Base-by-base conservation (phyloP, 2,113 vertebrate genomes). In the Sciurus niger region DNA sequence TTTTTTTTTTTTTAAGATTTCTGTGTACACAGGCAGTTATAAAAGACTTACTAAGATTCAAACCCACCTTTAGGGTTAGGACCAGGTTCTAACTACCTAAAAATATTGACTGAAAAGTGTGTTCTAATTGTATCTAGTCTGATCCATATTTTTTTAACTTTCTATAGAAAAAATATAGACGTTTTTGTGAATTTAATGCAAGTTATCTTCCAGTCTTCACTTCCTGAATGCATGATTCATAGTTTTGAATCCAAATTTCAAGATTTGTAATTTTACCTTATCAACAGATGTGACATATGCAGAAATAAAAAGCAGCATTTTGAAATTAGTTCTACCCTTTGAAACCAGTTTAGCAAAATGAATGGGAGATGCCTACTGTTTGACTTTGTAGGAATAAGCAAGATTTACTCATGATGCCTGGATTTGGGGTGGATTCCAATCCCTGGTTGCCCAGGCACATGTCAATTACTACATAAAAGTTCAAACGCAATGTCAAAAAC, bases 81-180 rank as follows among this genome's bases (percentile, higher is more conserved):
- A 98, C 93, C 98, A 98, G 95, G 91, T 97, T 97, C 65, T 96
- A 96, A 77, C 86, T 98, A 96, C 65, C 97, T 97, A 98, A 96
- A 97, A 98, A 86, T 80, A 73, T 91, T 96, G 96, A 95, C 85
- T 96, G 97, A 97, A 84, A 93, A 98, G 94, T 77, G 84, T 73
- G 86, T 98, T 96, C 20, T 20, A 60, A 40, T 40, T 40, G 40
- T 40, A 40, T 40, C 53, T 55, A 13, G 10, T 55, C 13, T 96
- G 97, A 97, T 94, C 98, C 96, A 95, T 93, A 98, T 28, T 17
- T 3, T 8, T n/a, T 40, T 40, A 40, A 40, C 40, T 40, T 40
- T 40, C 40, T 98, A 98, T 98, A 98, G 96, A 94, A 93, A 94
- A 82, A 97, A 95, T 96, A 96, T 89, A 97, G 96, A 97, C 86